Evolutionary conservation across 2,888 invertebrate genomes (phyloP), one percentile per base, ranked within the genome.

Genomic region (Pogonocherus hispidulus): DNA sequence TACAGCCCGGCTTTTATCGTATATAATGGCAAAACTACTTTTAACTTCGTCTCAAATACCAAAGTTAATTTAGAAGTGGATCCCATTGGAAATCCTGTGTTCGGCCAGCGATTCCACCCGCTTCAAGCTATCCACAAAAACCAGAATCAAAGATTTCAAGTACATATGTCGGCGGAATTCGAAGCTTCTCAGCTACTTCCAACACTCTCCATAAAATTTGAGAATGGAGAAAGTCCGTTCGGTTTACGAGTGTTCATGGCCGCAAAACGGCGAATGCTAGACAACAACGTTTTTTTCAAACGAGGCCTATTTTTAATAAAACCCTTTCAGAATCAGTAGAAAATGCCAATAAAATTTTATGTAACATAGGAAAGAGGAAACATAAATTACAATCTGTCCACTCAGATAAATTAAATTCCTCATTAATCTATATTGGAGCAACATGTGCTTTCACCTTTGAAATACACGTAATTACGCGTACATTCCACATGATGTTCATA

Each of bases 31-130:
- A 3, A 3, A 8, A 27, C 4, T 3, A 27, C 4, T 8, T 27
- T 27, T 27, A 8, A 27, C 3, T 8, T 41, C 41, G 14, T 41
- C 57, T 47, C 57, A 64, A 66, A 68, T 63, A 67, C 60, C 52
- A 60, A 49, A 65, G 62, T 60, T 67, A 68, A 49, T 22, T 27
- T 41, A 16, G 47, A 32, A 16, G 47, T 47, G 41, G 16, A 56
- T 55, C 47, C 35, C 47, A 47, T 47, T 32, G 47, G 32, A 47
- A 23, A 32, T 18, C 59, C 59, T n/a, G 32, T 18, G 47, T 47
- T 59, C 59, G 47, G 59, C 27, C 59, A 59, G 27, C 47, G 59
- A 47, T 59, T 59, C 27, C 19, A 59, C 59, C 59, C 47, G 27
- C 27, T 19, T 32, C 32, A 27, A 47, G 18, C n/a, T 59, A 47